Base-by-base conservation (phyloP, 2,113 vertebrate genomes). In the Petroica traversi region DNA sequence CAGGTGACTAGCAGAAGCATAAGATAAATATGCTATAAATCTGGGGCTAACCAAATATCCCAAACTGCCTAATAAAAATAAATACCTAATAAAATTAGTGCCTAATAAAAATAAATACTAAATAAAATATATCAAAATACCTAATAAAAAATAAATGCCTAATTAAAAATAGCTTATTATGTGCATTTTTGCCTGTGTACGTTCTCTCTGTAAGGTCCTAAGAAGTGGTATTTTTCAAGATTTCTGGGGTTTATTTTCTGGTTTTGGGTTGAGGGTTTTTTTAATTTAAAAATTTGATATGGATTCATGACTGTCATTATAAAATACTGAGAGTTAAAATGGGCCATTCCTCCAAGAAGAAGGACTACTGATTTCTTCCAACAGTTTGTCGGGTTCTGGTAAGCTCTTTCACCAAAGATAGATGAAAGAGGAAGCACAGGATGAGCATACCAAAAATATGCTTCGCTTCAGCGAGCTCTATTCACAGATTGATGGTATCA, bases 401-500 rank as follows among this genome's bases (percentile, higher is more conserved):
- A 91, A 94, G 75, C 92, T 95, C 81, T 95, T 91, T 92, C 90
- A 59, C 92, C 95, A 88, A 91, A 94, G 94, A 96, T 91, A 95
- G 95, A 88, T 83, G 45, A 84, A 80, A 96, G 85, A 94, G 95
- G 94, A 97, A 97, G 95, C 78, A 95, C 78, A 96, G 92, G 90
- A 90, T 79, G 90, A 94, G 45, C 75, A 43, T 57, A 85, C 90
- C 78, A 95, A 94, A 96, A 94, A 96, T 96, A 96, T 4, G 68
- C 92, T 93, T 85, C 67, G 85, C 92, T 96, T 96, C 93, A 96
- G 75, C 61, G 13, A 85, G 79, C 90, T 93, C 88, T 93, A 77
- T 96, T 97, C 95, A 94, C 85, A 94, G 92, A 94, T 88, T 93
- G 90, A 93, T 97, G 93, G 67, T 95, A 96, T 96, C 95, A 96